A percentile compares a stretch with the other conserved stretches of the same genome.
Conservation (phyloP, 2,888 invertebrate species). For the Cotesia congregata region DNA sequence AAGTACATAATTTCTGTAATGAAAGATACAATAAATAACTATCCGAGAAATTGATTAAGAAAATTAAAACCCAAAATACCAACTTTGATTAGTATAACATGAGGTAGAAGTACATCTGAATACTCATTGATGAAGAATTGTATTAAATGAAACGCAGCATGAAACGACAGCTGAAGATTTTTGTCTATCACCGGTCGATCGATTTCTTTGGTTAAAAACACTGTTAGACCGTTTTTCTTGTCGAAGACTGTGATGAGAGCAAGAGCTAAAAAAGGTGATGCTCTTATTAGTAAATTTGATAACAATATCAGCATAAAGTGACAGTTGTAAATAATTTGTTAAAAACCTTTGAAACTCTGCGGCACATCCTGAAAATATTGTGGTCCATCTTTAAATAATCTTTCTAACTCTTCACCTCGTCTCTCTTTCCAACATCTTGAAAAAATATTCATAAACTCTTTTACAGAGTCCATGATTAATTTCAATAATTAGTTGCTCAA, state of each 20-base stretch:
- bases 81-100: slow-evolving; percentile 52
- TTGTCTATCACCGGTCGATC: neutral
- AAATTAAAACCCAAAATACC: neutral
- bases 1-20: slow-evolving; percentile 54
- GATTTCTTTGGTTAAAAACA: neutral
- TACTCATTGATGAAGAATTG: slow-evolving; percentile 11
- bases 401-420: slow-evolving; percentile 9
- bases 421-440: slow-evolving; percentile 16
- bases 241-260: neutral
- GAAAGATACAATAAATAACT: neutral
- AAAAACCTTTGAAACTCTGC: slow-evolving; percentile 6
- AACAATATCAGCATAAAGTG: neutral
- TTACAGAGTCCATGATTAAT: slow-evolving; percentile 8
- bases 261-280: neutral
- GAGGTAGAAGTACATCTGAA: slow-evolving; percentile 34
- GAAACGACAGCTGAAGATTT: neutral
- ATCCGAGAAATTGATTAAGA: neutral
- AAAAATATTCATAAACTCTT: slow-evolving; percentile 30
- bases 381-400: slow-evolving; percentile 28
- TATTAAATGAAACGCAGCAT: slow-evolving; percentile 12
- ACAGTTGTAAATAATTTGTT: neutral
- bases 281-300: neutral
- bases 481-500: neutral
- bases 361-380: slow-evolving; percentile 19
- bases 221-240: slow-evolving; percentile 2